Evolutionary conservation across 2,113 vertebrate genomes (phyloP).

Genomic region (Puffinus mauretanicus): DNA sequence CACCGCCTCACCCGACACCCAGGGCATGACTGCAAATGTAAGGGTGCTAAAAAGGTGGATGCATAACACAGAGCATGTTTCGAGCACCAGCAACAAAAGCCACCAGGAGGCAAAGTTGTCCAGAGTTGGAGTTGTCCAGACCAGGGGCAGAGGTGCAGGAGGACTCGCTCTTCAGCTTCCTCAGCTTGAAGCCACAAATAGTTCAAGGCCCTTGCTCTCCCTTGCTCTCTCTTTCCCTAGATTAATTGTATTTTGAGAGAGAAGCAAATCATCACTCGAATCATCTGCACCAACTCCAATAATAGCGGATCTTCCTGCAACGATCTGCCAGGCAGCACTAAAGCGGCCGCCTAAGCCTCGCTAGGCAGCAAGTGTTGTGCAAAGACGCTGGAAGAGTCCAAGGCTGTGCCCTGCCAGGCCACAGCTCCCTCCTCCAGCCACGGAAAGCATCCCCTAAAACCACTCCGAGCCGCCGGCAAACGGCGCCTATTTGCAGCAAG

Average conservation of each 20-base stretch:
- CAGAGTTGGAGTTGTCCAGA: not conserved
- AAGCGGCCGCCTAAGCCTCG: not conserved
- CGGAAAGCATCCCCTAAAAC: not conserved
- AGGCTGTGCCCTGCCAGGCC: not conserved
- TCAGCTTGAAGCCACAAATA: not conserved
- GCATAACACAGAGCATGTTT: fast-evolving
- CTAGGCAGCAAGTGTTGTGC: not conserved
- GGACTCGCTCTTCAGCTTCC: not conserved
- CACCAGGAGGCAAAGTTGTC: not conserved
- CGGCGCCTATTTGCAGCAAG: not conserved
- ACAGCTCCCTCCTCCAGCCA: not conserved
- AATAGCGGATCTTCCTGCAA: conserved; percentile 5
- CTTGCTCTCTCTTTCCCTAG: not conserved
- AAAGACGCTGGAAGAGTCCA: not conserved
- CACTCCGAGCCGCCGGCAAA: not conserved
- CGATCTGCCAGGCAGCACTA: not conserved
- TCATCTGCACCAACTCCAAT: not conserved
- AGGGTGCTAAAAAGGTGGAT: not conserved
- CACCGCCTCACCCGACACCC: not conserved
- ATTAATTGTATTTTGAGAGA: conserved; percentile 5
- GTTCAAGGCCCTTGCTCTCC: conserved; percentile 2
- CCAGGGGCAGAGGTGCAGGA: not conserved
- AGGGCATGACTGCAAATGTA: not conserved
- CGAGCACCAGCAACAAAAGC: not conserved
- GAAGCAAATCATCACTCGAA: not conserved